These are phyloP conservation scores for Bacillus rossius DNA, from an alignment of 1,140 invertebrate genomes.

Conservation along the genomic window DNA sequence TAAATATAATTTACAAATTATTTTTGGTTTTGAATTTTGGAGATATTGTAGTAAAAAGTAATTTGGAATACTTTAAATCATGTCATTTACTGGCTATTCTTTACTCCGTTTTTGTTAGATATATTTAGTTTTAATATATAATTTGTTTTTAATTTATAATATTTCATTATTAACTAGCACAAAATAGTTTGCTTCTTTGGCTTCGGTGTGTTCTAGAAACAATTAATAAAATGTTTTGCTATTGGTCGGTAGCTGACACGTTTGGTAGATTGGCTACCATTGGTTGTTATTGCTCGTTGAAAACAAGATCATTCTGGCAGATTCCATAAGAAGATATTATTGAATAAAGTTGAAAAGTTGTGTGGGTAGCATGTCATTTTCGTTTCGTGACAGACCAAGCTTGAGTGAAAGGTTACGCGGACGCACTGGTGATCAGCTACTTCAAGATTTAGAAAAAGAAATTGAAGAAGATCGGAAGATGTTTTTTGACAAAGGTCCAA, in stretches of 20 bases:
- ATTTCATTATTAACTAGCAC: too few species aligned
- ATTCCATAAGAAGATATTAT: too few species aligned
- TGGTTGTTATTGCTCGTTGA: neutral
- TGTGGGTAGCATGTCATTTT: slow-evolving; percentile 38
- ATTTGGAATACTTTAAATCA: too few species aligned
- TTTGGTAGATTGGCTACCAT: neutral
- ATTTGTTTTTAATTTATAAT: too few species aligned
- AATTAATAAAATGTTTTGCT: neutral
- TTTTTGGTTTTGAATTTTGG: too few species aligned
- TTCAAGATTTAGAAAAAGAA: slow-evolving; percentile 41
- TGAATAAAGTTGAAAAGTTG: neutral
- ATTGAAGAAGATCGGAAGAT: slow-evolving; percentile 39
- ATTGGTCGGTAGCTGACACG: neutral
- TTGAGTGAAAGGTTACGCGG: slow-evolving; percentile 40
- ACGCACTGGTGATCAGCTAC: slow-evolving; percentile 40
- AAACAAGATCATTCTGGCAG: too few species aligned
- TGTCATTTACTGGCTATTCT: too few species aligned
- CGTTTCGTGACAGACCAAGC: slow-evolving; percentile 42
- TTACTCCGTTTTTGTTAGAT: too few species aligned
- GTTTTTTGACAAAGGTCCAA: slow-evolving; percentile 36
- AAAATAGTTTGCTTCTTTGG: too few species aligned
- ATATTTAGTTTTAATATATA: too few species aligned
- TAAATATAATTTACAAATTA: too few species aligned
- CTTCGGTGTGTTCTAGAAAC: neutral
- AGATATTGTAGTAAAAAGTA: too few species aligned